Base-by-base conservation (phyloP, 1,140 invertebrate species). In the Atta cephalotes region DNA sequence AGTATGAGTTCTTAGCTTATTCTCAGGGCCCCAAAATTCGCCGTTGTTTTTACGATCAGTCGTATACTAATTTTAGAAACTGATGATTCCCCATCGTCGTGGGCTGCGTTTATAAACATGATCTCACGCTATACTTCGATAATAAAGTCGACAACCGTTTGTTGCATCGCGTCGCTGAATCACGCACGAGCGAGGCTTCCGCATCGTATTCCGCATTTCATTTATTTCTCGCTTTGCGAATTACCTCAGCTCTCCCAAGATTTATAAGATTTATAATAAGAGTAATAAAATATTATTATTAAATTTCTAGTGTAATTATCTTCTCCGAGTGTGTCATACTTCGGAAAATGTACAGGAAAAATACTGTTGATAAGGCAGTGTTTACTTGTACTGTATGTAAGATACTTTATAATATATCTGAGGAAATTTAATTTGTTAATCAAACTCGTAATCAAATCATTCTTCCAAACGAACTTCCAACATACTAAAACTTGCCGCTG, bases 31-130 rank as follows among this genome's bases (percentile, higher is more conserved):
- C 25, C 25, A 28, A 85, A 77, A 78, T 56, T 18, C 53, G 28
- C 63, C 14, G 56, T 1, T 21, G 6, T 68, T 86, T 89, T 76
- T 63, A 77, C 65, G 62, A 82, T 25, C n/a, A 35, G 7, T 18
- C 18, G 45, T 77, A 51, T 31, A 71, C 82, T 89, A 89, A 89
- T 80, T 89, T 89, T 89, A 89, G 88, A 86, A 21, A 53, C 18
- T 51, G 71, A 85, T 68, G 56, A 72, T 85, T 72, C 84, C 71
- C 87, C 84, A 77, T 87, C 58, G 58, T 82, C 53, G 65, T 18
- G 12, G 70, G 25, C 28, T 0, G 39, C 74, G 49, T 28, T 89
- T 88, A 88, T 89, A 88, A 88, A 88, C 77, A 62, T 89, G 88
- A 89, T 79, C 87, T 89, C 88, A 89, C 56, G 49, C 14, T 51